Conservation (phyloP, 2,888 invertebrate species). For the Bursaphelenchus okinawaensis region DNA sequence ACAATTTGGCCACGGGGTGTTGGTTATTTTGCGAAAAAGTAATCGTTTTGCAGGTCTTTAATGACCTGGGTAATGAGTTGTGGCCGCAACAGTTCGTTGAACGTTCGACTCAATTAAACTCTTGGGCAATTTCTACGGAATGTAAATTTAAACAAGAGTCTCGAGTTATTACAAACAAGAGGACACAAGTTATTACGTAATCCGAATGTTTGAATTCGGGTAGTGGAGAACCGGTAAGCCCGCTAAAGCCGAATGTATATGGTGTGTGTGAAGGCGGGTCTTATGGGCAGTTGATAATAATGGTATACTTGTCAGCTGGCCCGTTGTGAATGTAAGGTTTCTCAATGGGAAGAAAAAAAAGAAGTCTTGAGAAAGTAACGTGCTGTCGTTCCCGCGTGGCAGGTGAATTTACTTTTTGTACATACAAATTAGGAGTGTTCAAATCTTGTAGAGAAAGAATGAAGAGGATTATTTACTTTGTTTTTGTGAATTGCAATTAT, state of each 20-base stretch:
- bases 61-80: neutral
- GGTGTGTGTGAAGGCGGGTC: neutral
- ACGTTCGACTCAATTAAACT: slow-evolving; percentile 3
- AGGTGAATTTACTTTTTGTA: neutral
- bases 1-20: neutral
- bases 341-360: neutral
- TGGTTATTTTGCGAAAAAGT: neutral
- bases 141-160: too few relatives aligned
- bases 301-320: neutral
- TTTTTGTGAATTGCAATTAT: too few relatives aligned
- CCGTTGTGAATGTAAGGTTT: neutral
- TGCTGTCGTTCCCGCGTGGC: neutral
- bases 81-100: neutral
- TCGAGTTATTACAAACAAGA: too few relatives aligned
- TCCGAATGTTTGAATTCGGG: neutral
- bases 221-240: neutral
- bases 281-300: neutral
- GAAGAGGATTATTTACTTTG: too few relatives aligned
- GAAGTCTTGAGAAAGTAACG: neutral
- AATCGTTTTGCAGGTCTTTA: neutral
- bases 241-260: neutral
- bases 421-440: neutral
- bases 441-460: neutral
- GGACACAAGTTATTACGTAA: neutral
- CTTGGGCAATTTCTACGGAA: neutral